phyloP scores from a whole-genome alignment of 2,113 vertebrate genomes.

The Ochotona princeps region DNA sequence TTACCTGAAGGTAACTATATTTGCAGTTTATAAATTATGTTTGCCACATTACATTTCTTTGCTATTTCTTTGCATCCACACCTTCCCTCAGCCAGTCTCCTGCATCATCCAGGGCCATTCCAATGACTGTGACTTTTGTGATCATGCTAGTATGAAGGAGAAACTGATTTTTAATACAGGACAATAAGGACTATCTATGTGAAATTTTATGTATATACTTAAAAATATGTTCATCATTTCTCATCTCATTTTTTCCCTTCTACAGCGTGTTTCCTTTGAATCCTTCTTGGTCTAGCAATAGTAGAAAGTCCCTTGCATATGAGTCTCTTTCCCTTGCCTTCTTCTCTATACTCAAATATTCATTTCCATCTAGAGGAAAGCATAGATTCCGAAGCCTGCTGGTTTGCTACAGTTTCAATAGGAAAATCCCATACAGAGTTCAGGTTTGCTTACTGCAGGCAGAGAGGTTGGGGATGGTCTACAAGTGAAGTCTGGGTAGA shows the following conservation, averaged over 20 bases:
- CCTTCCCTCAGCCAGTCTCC: background rate
- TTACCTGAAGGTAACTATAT: background rate
- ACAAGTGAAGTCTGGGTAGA: background rate
- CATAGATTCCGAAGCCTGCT: background rate
- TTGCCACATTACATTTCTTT: background rate
- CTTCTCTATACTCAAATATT: background rate
- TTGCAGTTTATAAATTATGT: background rate
- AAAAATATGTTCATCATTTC: background rate
- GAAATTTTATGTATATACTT: background rate
- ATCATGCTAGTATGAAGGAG: background rate
- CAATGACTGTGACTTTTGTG: background rate
- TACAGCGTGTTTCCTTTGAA: background rate
- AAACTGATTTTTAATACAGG: slow-evolving; percentile 31
- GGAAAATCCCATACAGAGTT: background rate
- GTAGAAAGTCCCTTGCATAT: background rate
- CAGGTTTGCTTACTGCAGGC: background rate
- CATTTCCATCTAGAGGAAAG: background rate
- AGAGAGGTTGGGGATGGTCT: background rate
- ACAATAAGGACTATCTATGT: background rate
- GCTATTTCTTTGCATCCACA: background rate
- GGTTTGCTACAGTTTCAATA: background rate
- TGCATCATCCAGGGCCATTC: background rate
- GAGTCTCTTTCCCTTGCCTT: background rate
- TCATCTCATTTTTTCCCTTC: background rate
- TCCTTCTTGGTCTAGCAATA: background rate